Conservation (phyloP, 2,113 vertebrate species). For the Calidris pugnax region DNA sequence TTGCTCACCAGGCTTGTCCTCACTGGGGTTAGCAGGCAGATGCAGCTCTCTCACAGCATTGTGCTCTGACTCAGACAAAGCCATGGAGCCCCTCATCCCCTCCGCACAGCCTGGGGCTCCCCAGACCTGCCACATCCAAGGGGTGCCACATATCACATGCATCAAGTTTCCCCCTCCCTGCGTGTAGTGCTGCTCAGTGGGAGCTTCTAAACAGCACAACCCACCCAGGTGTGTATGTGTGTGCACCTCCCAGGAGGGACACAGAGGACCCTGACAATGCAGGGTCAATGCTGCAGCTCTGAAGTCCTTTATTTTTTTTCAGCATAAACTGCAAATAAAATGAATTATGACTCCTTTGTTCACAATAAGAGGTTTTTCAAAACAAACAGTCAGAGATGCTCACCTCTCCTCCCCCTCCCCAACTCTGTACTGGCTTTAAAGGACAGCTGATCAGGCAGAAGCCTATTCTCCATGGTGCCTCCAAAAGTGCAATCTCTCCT, state of each 20-base stretch:
- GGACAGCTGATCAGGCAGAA: neutral
- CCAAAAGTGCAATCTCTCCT: neutral
- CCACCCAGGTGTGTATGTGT: fast-evolving
- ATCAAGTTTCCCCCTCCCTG: neutral
- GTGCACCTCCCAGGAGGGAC: neutral
- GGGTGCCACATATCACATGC: fast-evolving
- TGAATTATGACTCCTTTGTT: neutral
- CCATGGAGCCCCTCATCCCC: neutral
- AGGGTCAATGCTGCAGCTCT: neutral
- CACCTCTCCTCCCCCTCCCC: neutral
- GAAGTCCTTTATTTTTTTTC: neutral
- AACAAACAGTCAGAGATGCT: neutral
- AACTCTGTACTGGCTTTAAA: neutral
- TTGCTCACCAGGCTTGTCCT: neutral
- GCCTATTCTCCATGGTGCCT: neutral
- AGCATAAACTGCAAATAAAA: neutral
- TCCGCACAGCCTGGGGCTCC: neutral
- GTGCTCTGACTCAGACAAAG: fast-evolving
- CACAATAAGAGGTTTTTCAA: neutral
- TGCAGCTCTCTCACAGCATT: fast-evolving
- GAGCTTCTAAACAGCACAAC: neutral
- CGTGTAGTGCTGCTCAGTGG: neutral
- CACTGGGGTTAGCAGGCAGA: neutral
- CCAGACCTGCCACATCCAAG: neutral
- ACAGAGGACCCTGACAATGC: fast-evolving